Evolutionary conservation across 1,140 invertebrate species (phyloP).

Genomic region (Apis dorsata): DNA sequence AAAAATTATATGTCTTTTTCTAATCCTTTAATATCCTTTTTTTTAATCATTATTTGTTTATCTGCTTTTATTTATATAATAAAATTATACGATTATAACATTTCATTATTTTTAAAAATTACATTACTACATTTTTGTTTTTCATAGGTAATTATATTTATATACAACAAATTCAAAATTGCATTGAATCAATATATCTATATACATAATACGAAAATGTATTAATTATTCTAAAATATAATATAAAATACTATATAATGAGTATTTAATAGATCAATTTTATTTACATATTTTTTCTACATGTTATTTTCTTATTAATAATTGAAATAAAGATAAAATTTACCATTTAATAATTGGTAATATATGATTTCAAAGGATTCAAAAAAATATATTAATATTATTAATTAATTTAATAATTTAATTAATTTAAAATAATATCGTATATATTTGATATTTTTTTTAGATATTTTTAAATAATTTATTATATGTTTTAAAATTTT

Average conservation of each 20-base stretch:
- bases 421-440: neutral
- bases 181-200: too few relatives aligned
- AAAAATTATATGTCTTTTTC: neutral
- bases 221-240: too few relatives aligned
- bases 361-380: neutral
- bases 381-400: neutral
- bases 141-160: neutral
- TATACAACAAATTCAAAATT: too few relatives aligned
- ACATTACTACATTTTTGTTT: neutral
- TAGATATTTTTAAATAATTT: neutral
- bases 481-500: neutral
- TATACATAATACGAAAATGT: too few relatives aligned
- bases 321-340: neutral
- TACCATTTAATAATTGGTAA: neutral
- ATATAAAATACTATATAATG: neutral
- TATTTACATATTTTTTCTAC: neutral
- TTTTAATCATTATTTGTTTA: neutral
- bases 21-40: neutral
- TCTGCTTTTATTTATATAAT: neutral
- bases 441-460: too few relatives aligned
- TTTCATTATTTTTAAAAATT: neutral
- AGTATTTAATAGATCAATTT: neutral
- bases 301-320: neutral
- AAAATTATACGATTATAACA: neutral
- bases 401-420: too few relatives aligned